A percentile compares a stretch with the other conserved stretches of the same genome.
Conservation (phyloP, 2,797 vertebrate genomes). For the Molossus molossus region DNA sequence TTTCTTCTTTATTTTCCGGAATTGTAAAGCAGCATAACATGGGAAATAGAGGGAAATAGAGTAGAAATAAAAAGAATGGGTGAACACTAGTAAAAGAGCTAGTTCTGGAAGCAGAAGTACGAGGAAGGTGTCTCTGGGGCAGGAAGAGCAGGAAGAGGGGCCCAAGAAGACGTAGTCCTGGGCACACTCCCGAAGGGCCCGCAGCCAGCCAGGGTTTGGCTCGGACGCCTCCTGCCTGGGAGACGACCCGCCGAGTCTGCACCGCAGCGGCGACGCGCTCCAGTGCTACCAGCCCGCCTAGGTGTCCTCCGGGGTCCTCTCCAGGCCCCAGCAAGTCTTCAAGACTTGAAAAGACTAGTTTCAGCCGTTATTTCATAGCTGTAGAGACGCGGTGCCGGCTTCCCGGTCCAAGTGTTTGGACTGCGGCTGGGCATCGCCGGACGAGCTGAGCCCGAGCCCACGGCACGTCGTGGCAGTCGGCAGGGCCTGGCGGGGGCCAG, state of each 20-base stretch:
- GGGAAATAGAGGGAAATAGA: neutral
- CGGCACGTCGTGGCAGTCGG: neutral
- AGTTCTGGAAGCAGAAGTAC: neutral
- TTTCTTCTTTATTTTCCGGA: neutral
- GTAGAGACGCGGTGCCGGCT: neutral
- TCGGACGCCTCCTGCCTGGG: neutral
- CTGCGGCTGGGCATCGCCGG: neutral
- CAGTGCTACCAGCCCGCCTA: neutral
- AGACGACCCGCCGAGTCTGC: rapidly evolving
- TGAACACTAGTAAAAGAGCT: neutral
- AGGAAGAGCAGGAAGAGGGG: neutral
- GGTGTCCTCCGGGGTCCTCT: neutral
- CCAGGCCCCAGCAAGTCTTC: neutral
- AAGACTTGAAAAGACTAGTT: neutral
- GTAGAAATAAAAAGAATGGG: neutral
- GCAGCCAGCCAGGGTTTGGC: neutral
- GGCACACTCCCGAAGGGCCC: neutral
- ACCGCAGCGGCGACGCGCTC: neutral
- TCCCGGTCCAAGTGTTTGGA: neutral
- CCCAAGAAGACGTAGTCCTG: rapidly evolving
- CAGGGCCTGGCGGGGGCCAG: neutral
- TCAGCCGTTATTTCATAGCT: neutral
- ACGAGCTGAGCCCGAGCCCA: neutral
- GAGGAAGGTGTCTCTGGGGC: neutral
- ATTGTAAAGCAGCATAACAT: neutral